These are phyloP conservation scores for Thera britannica DNA, from an alignment of 2,888 invertebrate species.

Conservation along the genomic window DNA sequence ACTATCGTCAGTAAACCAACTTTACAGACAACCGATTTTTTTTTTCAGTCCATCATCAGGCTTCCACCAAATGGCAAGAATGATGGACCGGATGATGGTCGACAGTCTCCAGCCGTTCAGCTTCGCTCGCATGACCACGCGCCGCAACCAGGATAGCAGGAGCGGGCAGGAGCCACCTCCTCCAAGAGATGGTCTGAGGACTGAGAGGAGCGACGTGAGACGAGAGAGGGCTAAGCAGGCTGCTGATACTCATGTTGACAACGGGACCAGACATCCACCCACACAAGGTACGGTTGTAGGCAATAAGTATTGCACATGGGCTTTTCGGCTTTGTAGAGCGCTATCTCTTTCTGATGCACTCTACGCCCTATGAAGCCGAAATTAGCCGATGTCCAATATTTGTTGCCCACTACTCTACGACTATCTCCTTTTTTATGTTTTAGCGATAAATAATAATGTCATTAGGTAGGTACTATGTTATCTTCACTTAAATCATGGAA, in stretches of 20 bases:
- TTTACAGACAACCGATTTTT: not conserved
- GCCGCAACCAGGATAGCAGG: conserved; percentile 62
- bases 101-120: conserved; percentile 88
- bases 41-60: conserved; percentile 82
- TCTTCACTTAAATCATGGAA: no score
- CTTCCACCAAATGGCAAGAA: conserved; percentile 88
- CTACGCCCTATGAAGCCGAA: no score
- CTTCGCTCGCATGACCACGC: conserved; percentile 86
- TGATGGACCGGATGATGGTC: conserved; percentile 90
- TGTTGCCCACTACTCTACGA: no score
- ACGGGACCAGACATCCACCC: conserved; percentile 74
- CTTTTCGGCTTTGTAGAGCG: no score
- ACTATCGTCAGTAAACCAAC: no score
- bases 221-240: conserved; percentile 56
- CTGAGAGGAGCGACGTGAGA: conserved; percentile 61
- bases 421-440: no score
- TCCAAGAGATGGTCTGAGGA: conserved; percentile 66
- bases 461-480: no score
- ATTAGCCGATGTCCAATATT: no score
- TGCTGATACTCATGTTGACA: conserved; percentile 60
- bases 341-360: no score
- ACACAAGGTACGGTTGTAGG: conserved; percentile 73
- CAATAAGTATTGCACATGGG: no score
- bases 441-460: no score
- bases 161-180: conserved; percentile 56